Evolutionary conservation across 2,113 vertebrate species (phyloP), one percentile per base, ranked within the genome.

Genomic region (Chloropsis hardwickii): DNA sequence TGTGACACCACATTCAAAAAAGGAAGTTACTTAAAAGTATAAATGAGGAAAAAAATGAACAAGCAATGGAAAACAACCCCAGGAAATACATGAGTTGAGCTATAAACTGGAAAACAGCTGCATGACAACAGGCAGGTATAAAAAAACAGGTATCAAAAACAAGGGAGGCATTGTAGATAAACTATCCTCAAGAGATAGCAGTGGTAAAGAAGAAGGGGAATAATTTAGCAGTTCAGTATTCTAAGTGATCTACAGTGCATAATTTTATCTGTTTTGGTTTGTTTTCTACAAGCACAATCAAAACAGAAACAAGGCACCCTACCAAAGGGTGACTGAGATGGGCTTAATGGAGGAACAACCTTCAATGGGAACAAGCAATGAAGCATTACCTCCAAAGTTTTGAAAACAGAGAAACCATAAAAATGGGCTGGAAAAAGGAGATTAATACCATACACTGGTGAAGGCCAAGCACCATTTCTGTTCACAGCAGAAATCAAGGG

Each of bases 381-480:
- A 39, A 66, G 35, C 54, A 88, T 72, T 78, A 61, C 39, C 69
- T 74, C 44, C 54, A 47, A 56, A 79, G 60, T 51, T 77, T 74
- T 80, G 61, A 82, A 89, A 92, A 45, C 2, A 70, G 14, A 79
- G 57, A 64, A 83, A 65, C 7, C 9, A 1, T 54, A 74, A 60
- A 35, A 42, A 24, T 3, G 5, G 5, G 44, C 37, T 45, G 44
- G 7, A 42, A 86, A 64, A 94, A 60, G 28, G 17, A 9, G 58
- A 53, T 1, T 1, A 20, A 50, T 37, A 39, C 23, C 8, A 42
- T 4, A 24, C 9, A 35, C 2, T 45, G 11, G 35, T n/a, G 35
- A 89, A 33, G 23, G 42, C 19, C 23, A 76, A 92, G 14, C 14
- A 69, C 21, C 19, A 13, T 9, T 92, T n/a, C 74, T 5, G 4